Percentiles rank a stretch among this genome's conserved stretches.
These are phyloP conservation scores for Celastrina argiolus DNA, from an alignment of 2,888 invertebrate species.

Conservation along the genomic window DNA sequence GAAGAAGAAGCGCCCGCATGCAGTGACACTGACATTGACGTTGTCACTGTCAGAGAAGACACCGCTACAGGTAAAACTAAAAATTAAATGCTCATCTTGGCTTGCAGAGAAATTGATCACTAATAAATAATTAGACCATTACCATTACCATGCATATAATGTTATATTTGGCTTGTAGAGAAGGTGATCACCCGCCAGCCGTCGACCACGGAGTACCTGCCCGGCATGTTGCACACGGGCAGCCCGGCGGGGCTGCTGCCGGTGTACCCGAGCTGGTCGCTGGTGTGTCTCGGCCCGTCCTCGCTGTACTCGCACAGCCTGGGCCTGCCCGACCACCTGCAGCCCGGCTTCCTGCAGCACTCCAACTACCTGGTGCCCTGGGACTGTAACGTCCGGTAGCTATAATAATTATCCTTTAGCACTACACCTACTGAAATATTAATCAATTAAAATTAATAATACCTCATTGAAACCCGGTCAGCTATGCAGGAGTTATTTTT, in stretches of 20 bases:
- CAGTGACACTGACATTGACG: constrained; percentile 41
- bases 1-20: constrained; percentile 45
- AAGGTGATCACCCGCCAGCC: constrained; percentile 81
- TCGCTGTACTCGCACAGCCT: constrained; percentile 93
- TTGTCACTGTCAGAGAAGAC: constrained; percentile 52
- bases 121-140: no score
- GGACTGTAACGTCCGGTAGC: constrained; percentile 80
- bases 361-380: constrained; percentile 95
- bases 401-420: no score
- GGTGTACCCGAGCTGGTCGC: constrained; percentile 92
- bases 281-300: constrained; percentile 93
- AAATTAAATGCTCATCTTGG: not conserved
- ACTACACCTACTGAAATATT: no score
- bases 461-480: no score
- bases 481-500: no score
- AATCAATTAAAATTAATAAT: no score
- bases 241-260: constrained; percentile 88
- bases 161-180: constrained; percentile 55
- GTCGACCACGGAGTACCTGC: constrained; percentile 93
- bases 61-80: constrained; percentile 37
- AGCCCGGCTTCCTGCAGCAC: constrained; percentile 92
- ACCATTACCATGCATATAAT: not conserved
- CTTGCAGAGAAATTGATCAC: no score
- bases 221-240: constrained; percentile 91
- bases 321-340: constrained; percentile 88